These are phyloP conservation scores for Cydia splendana DNA, from an alignment of 1,140 invertebrate species.

Conservation along the genomic window DNA sequence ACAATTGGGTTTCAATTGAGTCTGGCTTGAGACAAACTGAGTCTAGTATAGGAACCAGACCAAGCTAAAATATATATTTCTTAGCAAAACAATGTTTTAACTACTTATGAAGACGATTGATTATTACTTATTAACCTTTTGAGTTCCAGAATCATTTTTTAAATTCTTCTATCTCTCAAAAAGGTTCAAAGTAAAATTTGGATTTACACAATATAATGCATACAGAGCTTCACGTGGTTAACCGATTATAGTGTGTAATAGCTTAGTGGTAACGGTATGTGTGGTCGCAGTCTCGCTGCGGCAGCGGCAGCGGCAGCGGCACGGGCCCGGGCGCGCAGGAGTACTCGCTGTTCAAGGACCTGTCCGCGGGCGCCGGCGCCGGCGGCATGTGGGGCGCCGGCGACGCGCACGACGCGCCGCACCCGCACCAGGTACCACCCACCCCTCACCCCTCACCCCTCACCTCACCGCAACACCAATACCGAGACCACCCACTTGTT, in stretches of 20 bases:
- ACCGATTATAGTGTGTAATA: background rate
- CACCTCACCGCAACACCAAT: background rate
- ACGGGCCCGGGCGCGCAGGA: slow-evolving; percentile 55
- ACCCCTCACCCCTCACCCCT: background rate
- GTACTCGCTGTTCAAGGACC: slow-evolving; percentile 72
- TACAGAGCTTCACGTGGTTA: too few relatives aligned
- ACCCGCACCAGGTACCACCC: slow-evolving; percentile 53
- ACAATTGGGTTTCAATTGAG: too few relatives aligned
- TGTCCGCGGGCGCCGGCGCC: slow-evolving; percentile 54
- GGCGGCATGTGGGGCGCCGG: slow-evolving; percentile 60
- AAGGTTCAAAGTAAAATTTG: too few relatives aligned
- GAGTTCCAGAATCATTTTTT: too few relatives aligned
- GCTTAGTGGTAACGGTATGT: slow-evolving; percentile 19
- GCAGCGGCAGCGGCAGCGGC: slow-evolving; percentile 34
- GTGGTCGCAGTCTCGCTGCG: slow-evolving; percentile 40
- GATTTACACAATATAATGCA: too few relatives aligned
- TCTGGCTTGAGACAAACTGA: too few relatives aligned
- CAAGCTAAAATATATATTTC: too few relatives aligned
- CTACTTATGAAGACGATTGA: too few relatives aligned
- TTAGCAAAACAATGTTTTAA: too few relatives aligned
- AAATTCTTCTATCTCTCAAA: too few relatives aligned
- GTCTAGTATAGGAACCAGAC: too few relatives aligned
- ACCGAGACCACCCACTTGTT: background rate
- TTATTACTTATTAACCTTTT: too few relatives aligned
- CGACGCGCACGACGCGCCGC: slow-evolving; percentile 56